phyloP scores from a whole-genome alignment of 2,113 vertebrate genomes.

The Hylia prasina region DNA sequence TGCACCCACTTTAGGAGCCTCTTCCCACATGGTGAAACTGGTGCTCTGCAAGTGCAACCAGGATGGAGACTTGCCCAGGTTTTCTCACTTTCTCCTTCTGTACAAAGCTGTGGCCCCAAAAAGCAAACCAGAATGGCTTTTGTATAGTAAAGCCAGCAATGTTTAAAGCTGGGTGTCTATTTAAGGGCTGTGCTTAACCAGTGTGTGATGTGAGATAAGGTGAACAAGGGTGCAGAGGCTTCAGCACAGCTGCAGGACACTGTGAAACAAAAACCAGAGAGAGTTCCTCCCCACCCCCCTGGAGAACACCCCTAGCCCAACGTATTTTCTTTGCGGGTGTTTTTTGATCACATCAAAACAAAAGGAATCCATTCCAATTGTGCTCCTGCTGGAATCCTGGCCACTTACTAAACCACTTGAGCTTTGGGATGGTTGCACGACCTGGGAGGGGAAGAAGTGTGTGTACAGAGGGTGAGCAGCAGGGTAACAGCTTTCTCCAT shows the following conservation, averaged over 20 bases:
- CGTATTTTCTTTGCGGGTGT: background rate
- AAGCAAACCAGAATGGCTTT: background rate
- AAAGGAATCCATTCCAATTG: background rate
- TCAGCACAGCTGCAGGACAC: background rate
- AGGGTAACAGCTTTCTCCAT: background rate
- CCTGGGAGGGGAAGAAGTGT: background rate
- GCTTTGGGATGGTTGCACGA: background rate
- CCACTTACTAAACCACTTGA: background rate
- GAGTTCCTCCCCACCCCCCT: background rate
- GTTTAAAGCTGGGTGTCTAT: background rate
- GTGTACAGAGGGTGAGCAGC: background rate
- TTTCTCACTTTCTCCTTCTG: background rate
- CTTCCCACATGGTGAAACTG: background rate
- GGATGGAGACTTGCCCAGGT: background rate
- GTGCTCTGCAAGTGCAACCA: background rate
- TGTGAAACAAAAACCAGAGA: background rate
- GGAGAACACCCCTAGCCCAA: background rate
- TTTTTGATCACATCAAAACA: background rate
- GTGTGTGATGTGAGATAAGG: background rate
- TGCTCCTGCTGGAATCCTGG: background rate
- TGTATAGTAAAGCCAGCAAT: background rate
- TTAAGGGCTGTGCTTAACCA: background rate
- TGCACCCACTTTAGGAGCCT: rapidly evolving
- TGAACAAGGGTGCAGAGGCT: background rate
- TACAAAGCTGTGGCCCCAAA: background rate